phyloP scores from a whole-genome alignment of 2,113 vertebrate species.

The Camarhynchus parvulus region DNA sequence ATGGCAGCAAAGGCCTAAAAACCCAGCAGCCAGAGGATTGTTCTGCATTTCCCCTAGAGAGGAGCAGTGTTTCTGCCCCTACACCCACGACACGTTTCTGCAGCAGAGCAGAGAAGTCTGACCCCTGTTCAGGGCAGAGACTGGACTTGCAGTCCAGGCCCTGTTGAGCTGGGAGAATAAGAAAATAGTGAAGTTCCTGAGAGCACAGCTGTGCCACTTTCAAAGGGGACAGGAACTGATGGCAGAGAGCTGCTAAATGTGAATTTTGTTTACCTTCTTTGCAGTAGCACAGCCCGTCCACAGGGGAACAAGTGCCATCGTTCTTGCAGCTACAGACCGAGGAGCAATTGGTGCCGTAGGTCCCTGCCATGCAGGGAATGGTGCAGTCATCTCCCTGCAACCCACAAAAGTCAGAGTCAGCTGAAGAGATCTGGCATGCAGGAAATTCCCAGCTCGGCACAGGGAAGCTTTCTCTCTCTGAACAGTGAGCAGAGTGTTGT shows the following conservation, averaged over 20 bases:
- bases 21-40: background rate
- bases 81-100: background rate
- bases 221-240: background rate
- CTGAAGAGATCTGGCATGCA: background rate
- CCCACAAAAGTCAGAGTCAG: constrained; percentile 1
- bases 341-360: constrained; percentile 89
- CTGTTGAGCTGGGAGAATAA: background rate
- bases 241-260: background rate
- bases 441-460: constrained; percentile 29
- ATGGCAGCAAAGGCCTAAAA: background rate
- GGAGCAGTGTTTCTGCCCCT: background rate
- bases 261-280: constrained; percentile 84
- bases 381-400: constrained; percentile 90
- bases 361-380: constrained; percentile 81
- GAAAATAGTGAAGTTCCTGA: background rate
- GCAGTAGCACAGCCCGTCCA: constrained; percentile 92
- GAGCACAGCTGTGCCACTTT: background rate
- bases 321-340: constrained; percentile 90
- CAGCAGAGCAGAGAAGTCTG: background rate
- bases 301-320: constrained; percentile 84
- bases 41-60: background rate
- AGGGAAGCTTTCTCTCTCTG: background rate
- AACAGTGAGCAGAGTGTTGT: background rate
- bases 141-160: background rate
- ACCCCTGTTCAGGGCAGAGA: background rate